Evolutionary conservation across 2,113 vertebrate species (phyloP), one percentile per base, ranked within the genome.

Genomic region (Rattus rattus): DNA sequence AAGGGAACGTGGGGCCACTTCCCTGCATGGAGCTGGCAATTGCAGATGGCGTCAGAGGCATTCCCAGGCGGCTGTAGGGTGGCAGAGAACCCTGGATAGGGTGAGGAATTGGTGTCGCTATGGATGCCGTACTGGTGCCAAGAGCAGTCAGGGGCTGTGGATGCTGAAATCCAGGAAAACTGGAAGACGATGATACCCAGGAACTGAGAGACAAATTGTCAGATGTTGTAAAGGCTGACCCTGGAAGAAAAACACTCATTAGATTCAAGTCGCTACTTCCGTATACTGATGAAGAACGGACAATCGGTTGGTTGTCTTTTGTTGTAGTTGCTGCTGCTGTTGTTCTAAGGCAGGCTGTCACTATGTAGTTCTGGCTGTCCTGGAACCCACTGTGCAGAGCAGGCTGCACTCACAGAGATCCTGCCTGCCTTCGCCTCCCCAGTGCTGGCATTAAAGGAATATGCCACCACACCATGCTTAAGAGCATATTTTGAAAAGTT

Each of bases 161-260:
- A 83, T 99, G 99, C 98, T 99, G 99, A 98, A 99, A 99, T 95
- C 99, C 99, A 0, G 99, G 99, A 96, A 99, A 99, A 80, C 98
- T 99, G 1, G 99, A 99, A 33, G 99, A 99, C 54, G 99, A 99
- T 30, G 99, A 99, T 83, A 99, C 99, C 99, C 99, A 99, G 98
- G 99, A 99, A 94, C 99, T 99, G 97, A 99, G 99, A 33, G 99
- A 99, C 91, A 99, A 98, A 97, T 99, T 99, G 90, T 99, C 99
- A 33, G 99, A 99, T 81, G 99, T 99, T 1, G 99, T 99, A 98
- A 99, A 99, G 1, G 99, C 99, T 5, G 99, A 99, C 10, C 99
- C 99, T 99, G 98, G 8, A 96, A 97, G 86, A 94, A 96, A 97
- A 98, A 92, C 88, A 95, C 87, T 54, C 2, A 6, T 96, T 89